Evolutionary conservation across 2,113 vertebrate genomes (phyloP), one percentile per base, ranked within the genome.

Genomic region (Myotis davidii): DNA sequence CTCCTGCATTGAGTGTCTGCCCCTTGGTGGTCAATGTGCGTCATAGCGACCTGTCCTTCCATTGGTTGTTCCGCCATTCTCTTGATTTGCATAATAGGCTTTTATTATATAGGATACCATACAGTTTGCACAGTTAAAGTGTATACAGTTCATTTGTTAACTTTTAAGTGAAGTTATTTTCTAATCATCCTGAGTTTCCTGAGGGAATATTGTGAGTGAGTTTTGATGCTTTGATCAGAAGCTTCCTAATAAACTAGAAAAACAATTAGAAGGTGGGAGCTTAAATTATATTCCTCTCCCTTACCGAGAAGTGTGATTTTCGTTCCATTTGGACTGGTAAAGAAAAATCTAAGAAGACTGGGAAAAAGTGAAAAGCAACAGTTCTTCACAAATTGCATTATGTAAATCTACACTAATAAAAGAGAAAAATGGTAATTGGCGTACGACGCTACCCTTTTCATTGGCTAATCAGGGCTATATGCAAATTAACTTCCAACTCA

Each of bases 91-190:
- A 56, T 23, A 23, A 23, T 56, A 56, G 54, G 54, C 54, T 56
- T 56, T 56, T 56, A 8, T 9, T 56, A 21, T 9, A 56, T 56
- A 56, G 54, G 54, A 56, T n/a, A 11, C 13, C 37, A 17, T 34
- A 29, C 14, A 64, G 0, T 93, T 73, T 39, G 34, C 61, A 45
- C 5, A 90, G 39, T 85, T 93, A 42, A 54, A 73, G 67, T 59
- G 3, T 67, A 32, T 61, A 32, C 13, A 48, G 3, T 70, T 73
- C 29, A 34, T 42, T 81, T n/a, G 92, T 97, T 98, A 97, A 87
- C 67, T 97, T 95, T 94, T 97, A 97, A 97, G 97, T 96, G 67
- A 97, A 97, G 84, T 97, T 97, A 86, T 6, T 12, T 92, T 73
- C 94, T 96, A n/a, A 78, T 96, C 48, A 96, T 11, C 34, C 89